These are phyloP conservation scores for Furcifer pardalis DNA, from an alignment of 2,797 vertebrate species.

Conservation along the genomic window DNA sequence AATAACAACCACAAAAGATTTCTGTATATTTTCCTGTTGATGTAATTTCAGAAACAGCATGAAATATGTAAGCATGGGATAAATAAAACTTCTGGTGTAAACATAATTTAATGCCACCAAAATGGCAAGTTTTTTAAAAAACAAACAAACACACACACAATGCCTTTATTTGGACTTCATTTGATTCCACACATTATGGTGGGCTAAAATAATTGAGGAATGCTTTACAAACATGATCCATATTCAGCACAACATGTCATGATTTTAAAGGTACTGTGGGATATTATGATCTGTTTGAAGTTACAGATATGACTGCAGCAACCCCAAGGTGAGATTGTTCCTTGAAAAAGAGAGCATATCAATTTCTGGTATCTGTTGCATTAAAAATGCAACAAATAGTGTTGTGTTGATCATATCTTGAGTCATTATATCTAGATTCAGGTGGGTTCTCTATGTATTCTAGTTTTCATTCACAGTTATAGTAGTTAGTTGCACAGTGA, in stretches of 20 bases:
- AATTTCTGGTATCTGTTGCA: background rate
- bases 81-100: background rate
- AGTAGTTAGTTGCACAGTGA: background rate
- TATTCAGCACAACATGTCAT: background rate
- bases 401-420: background rate
- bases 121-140: background rate
- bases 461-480: background rate
- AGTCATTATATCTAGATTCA: background rate
- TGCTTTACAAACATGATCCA: background rate
- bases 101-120: background rate
- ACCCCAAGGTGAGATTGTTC: background rate
- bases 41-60: slow-evolving; percentile 12
- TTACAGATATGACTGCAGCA: background rate
- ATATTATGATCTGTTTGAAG: background rate
- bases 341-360: background rate
- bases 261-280: background rate
- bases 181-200: background rate
- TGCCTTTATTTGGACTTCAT: background rate
- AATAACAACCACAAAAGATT: slow-evolving; percentile 10
- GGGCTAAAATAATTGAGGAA: background rate
- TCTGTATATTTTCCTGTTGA: slow-evolving; percentile 19
- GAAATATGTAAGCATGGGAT: background rate
- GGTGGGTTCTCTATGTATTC: background rate
- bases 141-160: background rate
- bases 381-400: background rate